Base-by-base conservation (phyloP, 2,888 invertebrate genomes). In the Ormyrus rosae region DNA sequence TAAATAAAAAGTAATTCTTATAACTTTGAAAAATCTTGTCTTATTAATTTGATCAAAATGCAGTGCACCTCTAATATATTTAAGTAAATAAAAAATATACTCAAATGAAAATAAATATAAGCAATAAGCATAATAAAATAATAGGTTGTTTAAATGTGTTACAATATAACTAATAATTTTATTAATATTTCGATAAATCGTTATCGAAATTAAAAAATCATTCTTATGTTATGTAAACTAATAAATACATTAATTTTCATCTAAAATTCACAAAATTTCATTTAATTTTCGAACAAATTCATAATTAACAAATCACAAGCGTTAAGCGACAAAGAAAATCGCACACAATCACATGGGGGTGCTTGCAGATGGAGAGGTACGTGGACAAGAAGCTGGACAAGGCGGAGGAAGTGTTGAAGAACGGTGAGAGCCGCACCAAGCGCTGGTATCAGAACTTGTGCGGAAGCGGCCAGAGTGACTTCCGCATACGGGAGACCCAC, bases 351-450 rank as follows among this genome's bases (percentile, higher is more conserved):
- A 19, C 19, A 19, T n/a, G 53, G 13, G 19, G 45, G 13, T 64
- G 50, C 19, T 75, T 75, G 68, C 92, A 96, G 96, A 93, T 96
- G 86, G 96, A 95, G 91, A 93, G 95, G 89, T 96, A 92, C 92
- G 94, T 96, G 83, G 96, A 96, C 89, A 94, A 94, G 84, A 96
- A 96, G 92, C 85, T 96, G 84, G 95, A 96, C 88, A 95, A 95
- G 91, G 96, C 96, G 75, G 96, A 96, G 91, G 94, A 94, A 85
- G 88, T 94, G 80, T 86, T 96, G 82, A 95, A 94, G 91, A 93
- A 94, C 87, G 94, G 95, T 85, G 93, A 95, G 90, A 91, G 92
- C 75, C 94, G 94, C 89, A 95, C 94, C 11, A 95, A 94, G 86
- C 94, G 93, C 87, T 97, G 96, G 96, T 96, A 95, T 87, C 92